Conservation (phyloP, 2,113 vertebrate species). For the Esox niger region DNA sequence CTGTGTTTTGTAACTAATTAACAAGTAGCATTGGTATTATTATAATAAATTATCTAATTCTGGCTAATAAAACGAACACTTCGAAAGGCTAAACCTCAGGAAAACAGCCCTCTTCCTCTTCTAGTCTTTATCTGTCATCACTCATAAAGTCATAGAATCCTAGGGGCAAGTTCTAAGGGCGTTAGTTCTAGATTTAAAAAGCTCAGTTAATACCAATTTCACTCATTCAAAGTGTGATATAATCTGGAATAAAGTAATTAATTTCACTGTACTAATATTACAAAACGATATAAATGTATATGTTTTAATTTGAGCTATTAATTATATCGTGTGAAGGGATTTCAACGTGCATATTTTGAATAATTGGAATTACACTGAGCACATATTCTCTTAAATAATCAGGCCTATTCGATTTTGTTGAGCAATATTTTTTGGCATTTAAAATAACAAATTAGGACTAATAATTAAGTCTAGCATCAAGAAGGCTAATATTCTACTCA, state of each 20-base stretch:
- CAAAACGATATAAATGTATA: neutral
- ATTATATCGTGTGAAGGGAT: too few relatives aligned
- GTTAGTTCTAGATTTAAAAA: neutral
- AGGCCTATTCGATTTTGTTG: too few relatives aligned
- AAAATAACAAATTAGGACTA: too few relatives aligned
- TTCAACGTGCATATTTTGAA: too few relatives aligned
- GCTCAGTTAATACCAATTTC: too few relatives aligned
- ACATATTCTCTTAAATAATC: too few relatives aligned
- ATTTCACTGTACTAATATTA: neutral
- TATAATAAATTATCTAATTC: slow-evolving; percentile 21
- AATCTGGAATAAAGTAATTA: neutral
- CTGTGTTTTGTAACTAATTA: neutral
- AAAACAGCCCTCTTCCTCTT: slow-evolving; percentile 39
- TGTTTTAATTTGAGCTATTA: too few relatives aligned
- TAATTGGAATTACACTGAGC: too few relatives aligned
- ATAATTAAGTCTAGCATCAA: too few relatives aligned
- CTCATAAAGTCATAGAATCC: slow-evolving; percentile 36
- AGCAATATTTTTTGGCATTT: too few relatives aligned
- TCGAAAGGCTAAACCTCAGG: slow-evolving; percentile 29
- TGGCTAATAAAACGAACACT: neutral
- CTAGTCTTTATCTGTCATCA: slow-evolving; percentile 36
- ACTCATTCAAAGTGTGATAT: neutral
- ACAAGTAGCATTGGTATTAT: neutral
- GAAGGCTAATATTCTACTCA: too few relatives aligned
- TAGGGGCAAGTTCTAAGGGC: neutral